These are phyloP conservation scores for Drosophila fuyamai DNA, from an alignment of 1,140 invertebrate genomes.

Conservation along the genomic window DNA sequence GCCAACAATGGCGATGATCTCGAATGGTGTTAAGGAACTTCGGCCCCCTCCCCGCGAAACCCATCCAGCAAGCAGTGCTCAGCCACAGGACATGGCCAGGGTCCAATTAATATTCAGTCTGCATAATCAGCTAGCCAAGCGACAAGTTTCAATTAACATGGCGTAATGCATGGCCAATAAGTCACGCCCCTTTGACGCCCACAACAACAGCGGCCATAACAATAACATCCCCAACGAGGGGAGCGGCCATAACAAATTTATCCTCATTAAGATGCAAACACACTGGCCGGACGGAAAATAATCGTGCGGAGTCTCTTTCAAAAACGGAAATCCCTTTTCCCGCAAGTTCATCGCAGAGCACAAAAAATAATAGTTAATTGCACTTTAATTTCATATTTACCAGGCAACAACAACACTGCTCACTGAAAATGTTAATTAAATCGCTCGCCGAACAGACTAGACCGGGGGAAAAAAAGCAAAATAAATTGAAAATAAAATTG, in stretches of 20 bases:
- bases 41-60: neutral
- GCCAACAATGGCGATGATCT: slow-evolving; percentile 1
- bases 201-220: neutral
- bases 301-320: slow-evolving; percentile 11
- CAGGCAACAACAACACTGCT: slow-evolving; percentile 11
- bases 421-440: slow-evolving; percentile 41
- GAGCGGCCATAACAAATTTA: slow-evolving; percentile 29
- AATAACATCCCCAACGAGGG: neutral
- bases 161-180: slow-evolving; percentile 34
- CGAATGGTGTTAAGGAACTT: neutral
- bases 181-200: slow-evolving; percentile 1
- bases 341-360: slow-evolving; percentile 2
- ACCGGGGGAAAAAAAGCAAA: neutral
- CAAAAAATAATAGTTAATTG: slow-evolving; percentile 31
- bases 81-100: slow-evolving; percentile 1
- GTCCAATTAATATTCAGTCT: slow-evolving; percentile 9
- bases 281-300: slow-evolving; percentile 5
- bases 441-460: slow-evolving; percentile 10
- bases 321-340: slow-evolving; percentile 27
- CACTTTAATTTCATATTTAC: slow-evolving; percentile 49
- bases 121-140: slow-evolving; percentile 17
- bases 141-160: slow-evolving; percentile 38
- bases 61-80: neutral
- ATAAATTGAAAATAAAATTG: slow-evolving; percentile 47
- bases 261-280: slow-evolving; percentile 43